These are phyloP conservation scores for Platycheirus rosarum DNA, from an alignment of 2,888 invertebrate genomes.

Conservation along the genomic window DNA sequence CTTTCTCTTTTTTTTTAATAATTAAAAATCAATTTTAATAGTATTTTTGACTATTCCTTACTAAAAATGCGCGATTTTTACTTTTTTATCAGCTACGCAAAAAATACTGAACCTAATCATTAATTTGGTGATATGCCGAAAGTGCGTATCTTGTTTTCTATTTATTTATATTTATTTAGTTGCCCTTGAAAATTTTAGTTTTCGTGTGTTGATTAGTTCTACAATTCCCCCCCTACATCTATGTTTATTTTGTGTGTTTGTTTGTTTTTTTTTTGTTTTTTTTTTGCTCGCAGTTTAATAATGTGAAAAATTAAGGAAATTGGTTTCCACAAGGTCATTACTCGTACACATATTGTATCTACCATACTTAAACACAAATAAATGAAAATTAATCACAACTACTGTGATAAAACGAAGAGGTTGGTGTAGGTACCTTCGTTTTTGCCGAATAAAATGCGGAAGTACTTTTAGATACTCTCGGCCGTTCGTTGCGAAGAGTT, in stretches of 20 bases:
- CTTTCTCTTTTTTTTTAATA: conserved; percentile 42
- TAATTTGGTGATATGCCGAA: conserved; percentile 16
- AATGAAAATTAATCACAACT: conserved; percentile 26
- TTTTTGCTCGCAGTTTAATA: conserved; percentile 11
- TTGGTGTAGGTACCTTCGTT: conserved; percentile 11
- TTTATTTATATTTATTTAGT: conserved; percentile 26
- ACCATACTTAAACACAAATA: no score
- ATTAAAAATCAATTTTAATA: no score
- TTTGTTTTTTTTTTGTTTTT: no score
- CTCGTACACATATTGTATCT: background rate
- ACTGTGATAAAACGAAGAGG: background rate
- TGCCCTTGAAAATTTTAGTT: conserved; percentile 45
- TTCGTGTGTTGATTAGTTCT: background rate
- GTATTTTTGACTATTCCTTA: no score
- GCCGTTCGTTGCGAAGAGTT: conserved; percentile 32
- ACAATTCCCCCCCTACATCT: background rate
- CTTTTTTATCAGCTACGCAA: conserved; percentile 27
- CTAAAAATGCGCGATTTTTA: no score
- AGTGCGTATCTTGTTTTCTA: background rate
- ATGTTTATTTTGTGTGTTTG: no score
- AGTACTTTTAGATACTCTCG: conserved; percentile 33
- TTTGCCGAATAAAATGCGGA: conserved; percentile 55
- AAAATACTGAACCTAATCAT: conserved; percentile 25
- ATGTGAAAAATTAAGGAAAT: conserved; percentile 60
- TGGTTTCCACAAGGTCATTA: conserved; percentile 56